These are phyloP conservation scores for Diaprepes abbreviatus DNA, from an alignment of 2,888 invertebrate genomes.

Conservation along the genomic window DNA sequence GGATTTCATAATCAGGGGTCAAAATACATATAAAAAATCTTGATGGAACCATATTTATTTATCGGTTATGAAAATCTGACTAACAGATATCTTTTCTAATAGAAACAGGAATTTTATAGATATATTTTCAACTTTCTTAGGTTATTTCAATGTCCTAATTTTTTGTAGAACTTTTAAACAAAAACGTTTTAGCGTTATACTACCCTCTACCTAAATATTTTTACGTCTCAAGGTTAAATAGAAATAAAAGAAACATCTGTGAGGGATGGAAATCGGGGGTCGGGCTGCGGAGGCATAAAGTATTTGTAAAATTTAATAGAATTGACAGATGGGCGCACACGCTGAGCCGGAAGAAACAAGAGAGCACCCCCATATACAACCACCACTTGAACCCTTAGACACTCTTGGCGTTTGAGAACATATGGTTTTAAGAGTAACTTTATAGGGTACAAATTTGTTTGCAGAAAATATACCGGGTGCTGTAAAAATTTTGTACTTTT, in stretches of 20 bases:
- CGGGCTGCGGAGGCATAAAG: slow-evolving; percentile 2
- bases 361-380: slow-evolving; percentile 26
- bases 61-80: too few relatives aligned
- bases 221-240: slow-evolving; percentile 18
- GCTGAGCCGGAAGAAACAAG: slow-evolving; percentile 52
- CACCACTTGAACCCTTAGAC: slow-evolving; percentile 19
- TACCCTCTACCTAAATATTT: slow-evolving; percentile 15
- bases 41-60: too few relatives aligned
- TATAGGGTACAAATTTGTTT: slow-evolving; percentile 9
- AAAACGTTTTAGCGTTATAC: not conserved
- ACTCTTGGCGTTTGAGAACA: not conserved
- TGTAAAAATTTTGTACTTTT: too few relatives aligned
- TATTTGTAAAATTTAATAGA: slow-evolving; percentile 27
- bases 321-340: slow-evolving; percentile 51
- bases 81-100: too few relatives aligned
- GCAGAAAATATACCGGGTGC: not conserved
- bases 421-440: slow-evolving; percentile 22
- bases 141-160: too few relatives aligned
- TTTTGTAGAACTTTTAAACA: too few relatives aligned
- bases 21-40: too few relatives aligned
- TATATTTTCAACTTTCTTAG: too few relatives aligned
- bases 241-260: slow-evolving; percentile 34
- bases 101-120: too few relatives aligned
- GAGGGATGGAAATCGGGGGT: not conserved
- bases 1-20: too few relatives aligned